Percentiles rank a stretch among this genome's conserved stretches.
phyloP scores from a whole-genome alignment of 2,797 vertebrate species.

The Typhlichthys eigenmanni region DNA sequence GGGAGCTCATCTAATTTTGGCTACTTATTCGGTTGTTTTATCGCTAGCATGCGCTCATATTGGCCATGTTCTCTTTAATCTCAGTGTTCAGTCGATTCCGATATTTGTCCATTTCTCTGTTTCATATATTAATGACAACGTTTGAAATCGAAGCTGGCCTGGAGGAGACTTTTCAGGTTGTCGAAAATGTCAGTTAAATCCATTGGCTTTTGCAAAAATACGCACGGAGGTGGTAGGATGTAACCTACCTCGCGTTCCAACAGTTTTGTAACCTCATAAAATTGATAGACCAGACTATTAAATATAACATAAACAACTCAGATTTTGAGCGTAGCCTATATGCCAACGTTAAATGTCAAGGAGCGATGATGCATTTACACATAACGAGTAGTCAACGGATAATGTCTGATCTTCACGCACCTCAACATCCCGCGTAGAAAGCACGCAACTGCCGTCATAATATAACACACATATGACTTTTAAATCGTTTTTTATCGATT shows the following conservation, averaged over 20 bases:
- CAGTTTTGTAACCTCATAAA: background rate
- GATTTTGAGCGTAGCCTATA: background rate
- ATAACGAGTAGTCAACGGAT: slow-evolving; percentile 28
- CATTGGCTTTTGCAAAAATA: slow-evolving; percentile 19
- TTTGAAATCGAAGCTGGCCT: too few species aligned
- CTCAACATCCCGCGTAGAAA: slow-evolving; percentile 21
- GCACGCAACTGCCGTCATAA: slow-evolving; percentile 10
- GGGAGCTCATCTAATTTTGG: too few species aligned
- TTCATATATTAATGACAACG: too few species aligned
- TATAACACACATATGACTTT: background rate
- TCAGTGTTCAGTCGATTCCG: too few species aligned
- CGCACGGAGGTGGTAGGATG: slow-evolving; percentile 44
- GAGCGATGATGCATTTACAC: slow-evolving; percentile 37
- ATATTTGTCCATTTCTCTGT: too few species aligned
- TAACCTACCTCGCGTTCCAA: slow-evolving; percentile 15
- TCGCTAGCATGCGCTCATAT: too few species aligned
- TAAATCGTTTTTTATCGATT: too few species aligned
- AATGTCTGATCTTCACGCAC: slow-evolving; percentile 49
- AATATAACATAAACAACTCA: background rate
- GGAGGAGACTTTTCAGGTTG: too few species aligned
- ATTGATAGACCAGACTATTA: background rate
- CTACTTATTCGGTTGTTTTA: too few species aligned
- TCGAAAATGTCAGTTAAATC: too few species aligned
- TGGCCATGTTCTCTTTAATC: too few species aligned
- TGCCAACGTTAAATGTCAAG: slow-evolving; percentile 17